Base-by-base conservation (phyloP, 2,797 vertebrate species). In the Oryzias sinensis region DNA sequence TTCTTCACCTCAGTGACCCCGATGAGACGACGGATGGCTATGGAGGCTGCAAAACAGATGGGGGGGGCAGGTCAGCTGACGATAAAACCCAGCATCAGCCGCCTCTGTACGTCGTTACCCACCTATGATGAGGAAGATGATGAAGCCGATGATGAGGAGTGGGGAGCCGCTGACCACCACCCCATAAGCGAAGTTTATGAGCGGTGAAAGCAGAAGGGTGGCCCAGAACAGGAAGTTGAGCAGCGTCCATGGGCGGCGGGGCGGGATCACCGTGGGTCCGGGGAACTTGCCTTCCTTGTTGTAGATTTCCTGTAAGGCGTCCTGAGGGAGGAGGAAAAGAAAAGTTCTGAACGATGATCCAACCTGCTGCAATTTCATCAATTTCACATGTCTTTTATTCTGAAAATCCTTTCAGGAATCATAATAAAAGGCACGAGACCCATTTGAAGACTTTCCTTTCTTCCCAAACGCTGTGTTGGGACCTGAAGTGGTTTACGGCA, bases 1-100 rank as follows among this genome's bases (percentile, higher is more conserved):
- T 97, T 98, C 65, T 97, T 97, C 74, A 99, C 97, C 90, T 99
- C 96, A 0, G 97, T 99, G 75, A 98, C 95, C 49, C 96, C 97
- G 59, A 99, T 99, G 73, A 98, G 96, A 70, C 97, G 95, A 24
- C 97, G 95, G 69, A 98, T 97, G 57, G 95, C 97, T 79, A 99
- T 84, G 70, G 96, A 98, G 81, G 96, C 97, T 99, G 90, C 18
- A 70, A 88, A 20, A 33, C 20, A 16, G 14, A 16, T 2, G n/a
- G 1, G 43, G 2, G 7, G 5, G 1, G 1, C 1, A 11, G 18
- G 18, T 8, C 5, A 18, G 43, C 6, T 11, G 16, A 13, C 18
- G 6, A n/a, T 44, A 15, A 25, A 27, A 55, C 5, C 27, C 16
- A 27, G 27, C n/a, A 25, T n/a, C 6, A 17, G 7, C 4, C 1